These are phyloP conservation scores for Cordylochernes scorpioides DNA, from an alignment of 2,888 invertebrate species.

Conservation along the genomic window DNA sequence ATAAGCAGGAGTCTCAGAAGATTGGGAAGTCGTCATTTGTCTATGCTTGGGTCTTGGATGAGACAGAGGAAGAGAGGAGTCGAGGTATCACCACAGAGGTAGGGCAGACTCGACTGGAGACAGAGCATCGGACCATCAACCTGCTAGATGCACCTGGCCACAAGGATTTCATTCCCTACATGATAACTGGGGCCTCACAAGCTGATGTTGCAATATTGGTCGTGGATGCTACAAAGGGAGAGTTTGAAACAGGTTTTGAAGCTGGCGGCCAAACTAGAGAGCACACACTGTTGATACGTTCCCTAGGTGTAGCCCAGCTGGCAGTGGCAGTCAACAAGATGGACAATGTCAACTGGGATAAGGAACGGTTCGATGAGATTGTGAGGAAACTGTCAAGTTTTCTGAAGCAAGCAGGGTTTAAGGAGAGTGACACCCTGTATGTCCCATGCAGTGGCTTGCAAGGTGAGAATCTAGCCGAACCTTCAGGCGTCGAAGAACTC, in stretches of 20 bases:
- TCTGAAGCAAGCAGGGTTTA: constrained; percentile 69
- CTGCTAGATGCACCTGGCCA: constrained; percentile 94
- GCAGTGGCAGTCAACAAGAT: constrained; percentile 89
- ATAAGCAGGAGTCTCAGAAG: constrained; percentile 82
- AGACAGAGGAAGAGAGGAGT: constrained; percentile 80
- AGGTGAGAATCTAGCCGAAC: constrained; percentile 49
- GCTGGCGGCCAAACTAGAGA: constrained; percentile 91
- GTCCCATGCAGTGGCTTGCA: constrained; percentile 89
- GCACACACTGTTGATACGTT: constrained; percentile 73
- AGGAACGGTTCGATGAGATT: constrained; percentile 70
- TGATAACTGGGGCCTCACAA: constrained; percentile 94
- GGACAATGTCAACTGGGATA: constrained; percentile 79
- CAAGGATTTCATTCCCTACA: constrained; percentile 96
- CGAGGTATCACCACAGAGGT: constrained; percentile 98
- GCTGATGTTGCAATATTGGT: constrained; percentile 91
- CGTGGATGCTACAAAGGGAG: constrained; percentile 71
- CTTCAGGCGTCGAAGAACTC: constrained; percentile 23
- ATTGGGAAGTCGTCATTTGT: constrained; percentile 91
- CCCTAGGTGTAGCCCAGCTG: constrained; percentile 64
- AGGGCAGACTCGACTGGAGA: constrained; percentile 71
- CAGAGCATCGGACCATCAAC: constrained; percentile 45
- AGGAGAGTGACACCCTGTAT: constrained; percentile 55
- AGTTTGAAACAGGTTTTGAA: constrained; percentile 97
- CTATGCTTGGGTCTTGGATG: constrained; percentile 96
- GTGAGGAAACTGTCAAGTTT: constrained; percentile 48